Evolutionary conservation across 2,888 invertebrate species (phyloP).

Genomic region (Bedellia somnulentella): DNA sequence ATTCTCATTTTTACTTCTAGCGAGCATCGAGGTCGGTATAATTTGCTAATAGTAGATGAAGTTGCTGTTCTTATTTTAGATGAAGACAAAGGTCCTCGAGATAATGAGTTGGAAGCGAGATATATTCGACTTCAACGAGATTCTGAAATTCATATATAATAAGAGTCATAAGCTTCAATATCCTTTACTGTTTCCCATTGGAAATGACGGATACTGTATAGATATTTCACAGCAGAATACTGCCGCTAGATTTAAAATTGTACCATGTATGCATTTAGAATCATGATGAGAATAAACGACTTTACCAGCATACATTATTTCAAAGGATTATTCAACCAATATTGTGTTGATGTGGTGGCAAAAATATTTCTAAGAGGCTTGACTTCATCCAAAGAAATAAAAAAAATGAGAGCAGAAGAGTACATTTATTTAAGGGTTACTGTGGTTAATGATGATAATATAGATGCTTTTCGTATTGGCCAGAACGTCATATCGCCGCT

Average conservation of each 20-base stretch:
- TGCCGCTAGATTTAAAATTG: slow-evolving; percentile 7
- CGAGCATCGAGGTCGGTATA: too few relatives aligned
- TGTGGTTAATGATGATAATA: slow-evolving; percentile 1
- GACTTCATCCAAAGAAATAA: slow-evolving; percentile 12
- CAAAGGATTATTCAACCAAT: slow-evolving; percentile 11
- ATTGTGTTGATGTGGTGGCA: slow-evolving; percentile 12
- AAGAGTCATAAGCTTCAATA: too few relatives aligned
- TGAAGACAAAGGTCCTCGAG: slow-evolving; percentile 14
- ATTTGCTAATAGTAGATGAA: slow-evolving; percentile 13
- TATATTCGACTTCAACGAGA: too few relatives aligned
- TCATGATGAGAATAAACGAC: slow-evolving; percentile 12
- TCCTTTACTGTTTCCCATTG: not conserved
- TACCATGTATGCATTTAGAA: slow-evolving; percentile 8
- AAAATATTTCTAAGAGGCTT: slow-evolving; percentile 16
- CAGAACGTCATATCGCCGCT: slow-evolving; percentile 7
- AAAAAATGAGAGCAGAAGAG: slow-evolving; percentile 8
- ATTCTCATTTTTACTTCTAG: too few relatives aligned
- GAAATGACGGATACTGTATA: not conserved
- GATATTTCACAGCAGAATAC: not conserved
- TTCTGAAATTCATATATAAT: too few relatives aligned
- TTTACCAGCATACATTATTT: slow-evolving; percentile 7
- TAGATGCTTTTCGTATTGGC: slow-evolving; percentile 4
- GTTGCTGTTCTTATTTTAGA: slow-evolving; percentile 15
- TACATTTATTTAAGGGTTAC: slow-evolving; percentile 8
- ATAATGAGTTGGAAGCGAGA: slow-evolving; percentile 14